phyloP scores from a whole-genome alignment of 2,113 vertebrate genomes.

The Neotoma lepida region DNA sequence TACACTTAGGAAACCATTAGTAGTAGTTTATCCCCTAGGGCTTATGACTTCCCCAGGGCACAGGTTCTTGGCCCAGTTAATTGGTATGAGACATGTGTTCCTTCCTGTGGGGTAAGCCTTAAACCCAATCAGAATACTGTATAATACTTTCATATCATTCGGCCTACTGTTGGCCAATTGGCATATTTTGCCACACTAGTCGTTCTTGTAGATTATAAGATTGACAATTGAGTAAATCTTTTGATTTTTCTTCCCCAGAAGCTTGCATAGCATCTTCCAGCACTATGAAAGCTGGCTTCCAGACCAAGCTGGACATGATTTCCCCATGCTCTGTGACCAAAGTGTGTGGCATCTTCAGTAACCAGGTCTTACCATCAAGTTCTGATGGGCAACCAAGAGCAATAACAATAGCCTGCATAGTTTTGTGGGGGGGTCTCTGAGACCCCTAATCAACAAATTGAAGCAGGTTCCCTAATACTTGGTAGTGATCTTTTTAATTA shows the following conservation, averaged over 20 bases:
- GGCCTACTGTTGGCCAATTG: accelerated
- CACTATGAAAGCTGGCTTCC: neutral
- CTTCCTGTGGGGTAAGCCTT: neutral
- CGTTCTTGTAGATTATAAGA: neutral
- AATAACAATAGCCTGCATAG: neutral
- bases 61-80: neutral
- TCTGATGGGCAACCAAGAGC: neutral
- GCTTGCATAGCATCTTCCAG: neutral
- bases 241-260: neutral
- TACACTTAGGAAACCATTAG: neutral
- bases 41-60: neutral
- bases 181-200: neutral
- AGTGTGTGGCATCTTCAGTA: neutral
- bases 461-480: too few species aligned
- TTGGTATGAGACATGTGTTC: neutral
- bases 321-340: neutral
- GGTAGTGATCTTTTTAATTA: neutral
- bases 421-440: neutral
- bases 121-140: neutral
- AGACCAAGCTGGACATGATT: neutral
- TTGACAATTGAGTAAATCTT: too few species aligned
- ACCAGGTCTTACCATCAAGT: too few species aligned
- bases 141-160: neutral
- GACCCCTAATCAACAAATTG: neutral
- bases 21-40: neutral